Evolutionary conservation across 1,140 invertebrate genomes (phyloP).

Genomic region (Aphis craccivora): DNA sequence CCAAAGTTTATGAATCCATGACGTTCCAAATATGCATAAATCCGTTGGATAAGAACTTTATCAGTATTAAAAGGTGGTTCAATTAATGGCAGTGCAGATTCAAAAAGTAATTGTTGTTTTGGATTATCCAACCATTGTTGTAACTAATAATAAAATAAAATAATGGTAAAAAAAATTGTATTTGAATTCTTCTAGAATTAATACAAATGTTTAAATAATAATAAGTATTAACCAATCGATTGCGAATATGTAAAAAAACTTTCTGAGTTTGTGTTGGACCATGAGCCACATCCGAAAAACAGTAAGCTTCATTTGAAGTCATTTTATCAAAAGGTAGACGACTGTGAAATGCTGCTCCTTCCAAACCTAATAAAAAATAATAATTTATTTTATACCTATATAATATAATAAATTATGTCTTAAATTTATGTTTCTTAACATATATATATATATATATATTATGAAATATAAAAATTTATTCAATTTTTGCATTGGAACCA

Average conservation of each 20-base stretch:
- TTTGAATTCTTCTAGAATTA: not conserved
- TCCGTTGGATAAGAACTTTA: constrained; percentile 79
- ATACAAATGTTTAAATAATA: not conserved
- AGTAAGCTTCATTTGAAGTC: constrained; percentile 90
- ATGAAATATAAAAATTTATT: not conserved
- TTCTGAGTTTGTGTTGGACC: constrained; percentile 84
- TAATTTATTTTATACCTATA: not conserved
- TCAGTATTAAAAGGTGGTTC: constrained; percentile 94
- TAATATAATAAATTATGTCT: not conserved
- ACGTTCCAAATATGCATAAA: constrained; percentile 92
- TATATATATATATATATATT: not conserved
- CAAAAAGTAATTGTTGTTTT: constrained; percentile 87
- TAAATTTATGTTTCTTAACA: not conserved
- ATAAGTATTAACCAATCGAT: constrained; percentile 74
- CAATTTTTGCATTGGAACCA: not conserved
- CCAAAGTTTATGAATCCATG: constrained; percentile 99
- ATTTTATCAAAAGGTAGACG: constrained; percentile 94
- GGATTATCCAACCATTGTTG: constrained; percentile 97
- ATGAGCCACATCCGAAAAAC: constrained; percentile 89
- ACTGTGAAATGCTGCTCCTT: constrained; percentile 92
- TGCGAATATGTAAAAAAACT: constrained; percentile 91
- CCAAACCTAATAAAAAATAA: constrained; percentile 69
- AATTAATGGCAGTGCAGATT: constrained; percentile 81
- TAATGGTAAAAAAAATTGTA: constrained; percentile 16
- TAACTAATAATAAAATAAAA: constrained; percentile 68